These are phyloP conservation scores for Drosophila neoperkinsi DNA, from an alignment of 2,888 invertebrate species.

Conservation along the genomic window DNA sequence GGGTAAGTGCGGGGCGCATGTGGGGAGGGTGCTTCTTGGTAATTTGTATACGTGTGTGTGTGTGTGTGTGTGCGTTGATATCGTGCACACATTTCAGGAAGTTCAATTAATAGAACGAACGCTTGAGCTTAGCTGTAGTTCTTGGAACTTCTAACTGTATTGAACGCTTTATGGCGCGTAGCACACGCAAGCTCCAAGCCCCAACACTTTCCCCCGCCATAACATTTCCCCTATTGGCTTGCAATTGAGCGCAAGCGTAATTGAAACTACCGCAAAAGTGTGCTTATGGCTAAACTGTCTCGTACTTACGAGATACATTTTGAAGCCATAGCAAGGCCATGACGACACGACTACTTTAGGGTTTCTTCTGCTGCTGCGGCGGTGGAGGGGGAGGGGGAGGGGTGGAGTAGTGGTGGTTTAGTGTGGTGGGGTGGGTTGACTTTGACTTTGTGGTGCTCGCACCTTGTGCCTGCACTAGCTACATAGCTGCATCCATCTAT, in stretches of 20 bases:
- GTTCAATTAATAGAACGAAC: conserved; percentile 82
- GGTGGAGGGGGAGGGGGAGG: not conserved
- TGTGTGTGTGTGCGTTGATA: conserved; percentile 15
- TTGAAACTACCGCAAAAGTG: conserved; percentile 77
- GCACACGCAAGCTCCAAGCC: conserved; percentile 61
- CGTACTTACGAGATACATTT: conserved; percentile 49
- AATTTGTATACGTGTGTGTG: not conserved
- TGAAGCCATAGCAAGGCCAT: conserved; percentile 52
- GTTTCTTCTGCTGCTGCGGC: conserved; percentile 18
- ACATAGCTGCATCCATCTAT: conserved; percentile 17
- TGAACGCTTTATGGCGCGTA: conserved; percentile 81
- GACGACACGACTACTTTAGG: conserved; percentile 23
- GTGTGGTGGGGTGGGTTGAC: not conserved
- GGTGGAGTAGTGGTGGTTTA: not conserved
- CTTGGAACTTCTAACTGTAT: conserved; percentile 77
- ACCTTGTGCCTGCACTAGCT: conserved; percentile 17
- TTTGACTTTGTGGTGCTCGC: conserved; percentile 29
- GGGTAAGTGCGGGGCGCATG: not conserved
- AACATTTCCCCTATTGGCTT: conserved; percentile 5
- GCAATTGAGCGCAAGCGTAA: conserved; percentile 73
- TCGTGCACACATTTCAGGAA: conserved; percentile 75
- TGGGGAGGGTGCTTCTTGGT: not conserved
- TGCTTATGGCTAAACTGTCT: conserved; percentile 58
- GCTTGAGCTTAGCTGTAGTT: conserved; percentile 58
- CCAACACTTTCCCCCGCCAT: not conserved